These are phyloP conservation scores for Physella acuta DNA, from an alignment of 1,140 invertebrate species.

Conservation along the genomic window DNA sequence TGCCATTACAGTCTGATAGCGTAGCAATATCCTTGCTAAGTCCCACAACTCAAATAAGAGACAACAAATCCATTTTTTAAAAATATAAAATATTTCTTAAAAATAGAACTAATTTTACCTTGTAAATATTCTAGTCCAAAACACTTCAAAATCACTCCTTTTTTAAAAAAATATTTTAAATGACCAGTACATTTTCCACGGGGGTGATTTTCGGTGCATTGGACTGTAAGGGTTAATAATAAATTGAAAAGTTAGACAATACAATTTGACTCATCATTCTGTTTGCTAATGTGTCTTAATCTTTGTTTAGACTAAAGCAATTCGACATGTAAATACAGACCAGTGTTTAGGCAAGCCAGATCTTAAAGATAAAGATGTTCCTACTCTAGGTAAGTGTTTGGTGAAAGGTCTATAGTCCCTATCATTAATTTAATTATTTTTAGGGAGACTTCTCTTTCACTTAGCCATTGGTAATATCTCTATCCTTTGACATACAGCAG, in stretches of 20 bases:
- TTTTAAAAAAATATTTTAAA: too few species aligned
- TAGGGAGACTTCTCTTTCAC: neutral
- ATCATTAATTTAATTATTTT: neutral
- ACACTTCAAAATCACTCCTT: neutral
- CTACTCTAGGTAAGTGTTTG: conserved; percentile 45
- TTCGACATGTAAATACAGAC: conserved; percentile 54
- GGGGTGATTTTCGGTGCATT: neutral
- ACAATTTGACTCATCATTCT: neutral
- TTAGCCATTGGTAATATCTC: neutral
- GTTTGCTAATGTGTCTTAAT: neutral
- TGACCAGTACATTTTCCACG: too few species aligned
- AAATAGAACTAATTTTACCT: too few species aligned
- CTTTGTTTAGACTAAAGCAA: conserved; percentile 44
- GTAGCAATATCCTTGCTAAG: too few species aligned
- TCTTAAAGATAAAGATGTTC: conserved; percentile 46
- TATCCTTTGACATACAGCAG: neutral
- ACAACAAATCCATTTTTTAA: too few species aligned
- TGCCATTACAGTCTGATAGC: too few species aligned
- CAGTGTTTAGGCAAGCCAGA: conserved; percentile 51
- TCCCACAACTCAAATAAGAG: too few species aligned
- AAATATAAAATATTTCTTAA: too few species aligned
- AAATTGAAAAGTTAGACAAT: neutral
- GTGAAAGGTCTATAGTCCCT: neutral
- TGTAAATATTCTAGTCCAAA: neutral
- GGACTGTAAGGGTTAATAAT: neutral